These are phyloP conservation scores for Mythimna loreyi DNA, from an alignment of 2,888 invertebrate genomes.

Conservation along the genomic window DNA sequence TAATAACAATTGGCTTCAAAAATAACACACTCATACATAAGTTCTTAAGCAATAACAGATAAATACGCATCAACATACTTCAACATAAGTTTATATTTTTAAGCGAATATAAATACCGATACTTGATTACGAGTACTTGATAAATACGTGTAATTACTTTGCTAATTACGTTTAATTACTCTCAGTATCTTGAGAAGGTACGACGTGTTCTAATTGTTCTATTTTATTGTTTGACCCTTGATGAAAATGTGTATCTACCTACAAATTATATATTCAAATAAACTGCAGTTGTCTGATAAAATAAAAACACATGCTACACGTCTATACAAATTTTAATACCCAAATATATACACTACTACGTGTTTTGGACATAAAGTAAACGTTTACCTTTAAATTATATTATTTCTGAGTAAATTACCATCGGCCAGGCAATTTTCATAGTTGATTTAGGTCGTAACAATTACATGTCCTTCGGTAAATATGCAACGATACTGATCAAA, in stretches of 20 bases:
- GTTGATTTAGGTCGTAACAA: slow-evolving; percentile 52
- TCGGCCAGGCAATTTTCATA: slow-evolving; percentile 59
- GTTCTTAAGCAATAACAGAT: slow-evolving; percentile 28
- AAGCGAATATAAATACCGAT: slow-evolving; percentile 11
- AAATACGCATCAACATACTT: slow-evolving; percentile 18
- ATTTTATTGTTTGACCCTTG: background rate
- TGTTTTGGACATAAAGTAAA: slow-evolving; percentile 39
- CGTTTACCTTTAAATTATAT: slow-evolving; percentile 61
- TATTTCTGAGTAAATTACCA: slow-evolving; percentile 64
- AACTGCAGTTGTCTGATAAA: background rate
- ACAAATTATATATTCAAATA: slow-evolving; percentile 5
- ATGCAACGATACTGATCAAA: slow-evolving; percentile 52
- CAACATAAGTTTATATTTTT: slow-evolving; percentile 12
- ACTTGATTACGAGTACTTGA: slow-evolving; percentile 17
- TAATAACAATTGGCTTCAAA: slow-evolving; percentile 37
- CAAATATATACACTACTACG: slow-evolving; percentile 13
- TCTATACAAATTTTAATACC: slow-evolving; percentile 13
- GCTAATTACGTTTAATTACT: slow-evolving; percentile 34
- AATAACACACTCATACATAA: slow-evolving; percentile 39
- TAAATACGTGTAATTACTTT: slow-evolving; percentile 34
- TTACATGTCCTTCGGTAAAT: slow-evolving; percentile 55
- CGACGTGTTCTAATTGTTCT: background rate
- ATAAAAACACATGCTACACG: slow-evolving; percentile 19
- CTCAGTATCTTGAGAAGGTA: background rate
- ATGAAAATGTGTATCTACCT: slow-evolving; percentile 8